Evolutionary conservation across 2,797 vertebrate genomes (phyloP), one percentile per base, ranked within the genome.

Genomic region (Euphonia xanthogaster): DNA sequence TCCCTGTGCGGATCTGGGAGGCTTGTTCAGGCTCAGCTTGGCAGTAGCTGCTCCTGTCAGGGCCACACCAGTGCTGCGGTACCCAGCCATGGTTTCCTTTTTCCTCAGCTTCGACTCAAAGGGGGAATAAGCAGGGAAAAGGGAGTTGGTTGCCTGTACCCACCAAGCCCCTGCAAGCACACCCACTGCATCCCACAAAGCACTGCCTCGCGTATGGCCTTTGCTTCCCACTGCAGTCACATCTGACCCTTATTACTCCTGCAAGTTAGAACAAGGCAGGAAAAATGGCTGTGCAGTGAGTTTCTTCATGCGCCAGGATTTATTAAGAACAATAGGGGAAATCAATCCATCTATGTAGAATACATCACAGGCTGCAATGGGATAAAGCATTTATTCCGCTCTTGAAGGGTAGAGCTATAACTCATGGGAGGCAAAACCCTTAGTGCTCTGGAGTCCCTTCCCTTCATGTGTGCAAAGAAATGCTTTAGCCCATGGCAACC

Each of bases 381-480:
- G 96, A 96, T 96, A 96, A 96, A 96, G 93, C 92, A 96, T 95
- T 97, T 96, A 96, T 97, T 96, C 94, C 71, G 90, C 88, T 95
- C 95, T 94, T 95, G 95, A 97, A 97, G 95, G 96, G 94, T 95
- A 97, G 86, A 97, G 91, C 92, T 94, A 97, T 97, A 97, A 96
- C 96, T 96, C 94, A 95, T 86, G 95, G 93, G 94, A 97, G 89
- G 92, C 95, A 96, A 94, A 97, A 95, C 93, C 94, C 94, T 93
- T 77, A 96, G 91, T 92, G 94, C 93, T 91, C 95, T 90, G 76
- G 93, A 96, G 93, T 96, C 83, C 90, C 90, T 95, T 96, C 87
- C 78, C 93, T 92, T 96, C 92, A 95, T 95, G 90, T 94, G 94
- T 94, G 93, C 95, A 95, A 92, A 92, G 92, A 95, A 96, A 96